Evolutionary conservation across 2,797 vertebrate genomes (phyloP).

Genomic region (Heteromormyrus szaboi): DNA sequence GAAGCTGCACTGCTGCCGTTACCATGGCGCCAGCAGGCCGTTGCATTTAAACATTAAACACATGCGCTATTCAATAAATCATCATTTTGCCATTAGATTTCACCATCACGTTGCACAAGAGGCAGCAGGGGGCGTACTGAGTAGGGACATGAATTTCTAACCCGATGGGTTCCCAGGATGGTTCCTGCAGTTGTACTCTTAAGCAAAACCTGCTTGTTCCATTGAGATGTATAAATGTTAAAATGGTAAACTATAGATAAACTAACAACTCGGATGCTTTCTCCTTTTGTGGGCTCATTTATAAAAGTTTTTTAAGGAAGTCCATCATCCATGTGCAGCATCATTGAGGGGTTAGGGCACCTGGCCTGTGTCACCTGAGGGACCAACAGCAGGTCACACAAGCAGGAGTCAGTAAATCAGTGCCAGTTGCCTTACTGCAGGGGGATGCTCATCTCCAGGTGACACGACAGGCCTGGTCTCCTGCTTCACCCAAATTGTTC

Average conservation of each 20-base stretch:
- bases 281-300: background rate
- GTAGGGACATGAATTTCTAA: background rate
- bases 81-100: background rate
- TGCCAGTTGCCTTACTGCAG: background rate
- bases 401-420: background rate
- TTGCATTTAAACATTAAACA: background rate
- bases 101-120: background rate
- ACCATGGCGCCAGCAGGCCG: background rate
- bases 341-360: background rate
- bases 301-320: background rate
- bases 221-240: background rate
- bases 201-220: background rate
- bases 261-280: background rate
- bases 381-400: background rate
- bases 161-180: background rate
- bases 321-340: background rate
- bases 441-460: background rate
- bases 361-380: background rate
- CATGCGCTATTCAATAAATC: background rate
- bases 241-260: background rate
- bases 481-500: slow-evolving; percentile 26
- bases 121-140: background rate
- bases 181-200: background rate
- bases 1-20: background rate
- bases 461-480: slow-evolving; percentile 19